phyloP scores from a whole-genome alignment of 2,888 invertebrate genomes.

The Podabrus alpinus region DNA sequence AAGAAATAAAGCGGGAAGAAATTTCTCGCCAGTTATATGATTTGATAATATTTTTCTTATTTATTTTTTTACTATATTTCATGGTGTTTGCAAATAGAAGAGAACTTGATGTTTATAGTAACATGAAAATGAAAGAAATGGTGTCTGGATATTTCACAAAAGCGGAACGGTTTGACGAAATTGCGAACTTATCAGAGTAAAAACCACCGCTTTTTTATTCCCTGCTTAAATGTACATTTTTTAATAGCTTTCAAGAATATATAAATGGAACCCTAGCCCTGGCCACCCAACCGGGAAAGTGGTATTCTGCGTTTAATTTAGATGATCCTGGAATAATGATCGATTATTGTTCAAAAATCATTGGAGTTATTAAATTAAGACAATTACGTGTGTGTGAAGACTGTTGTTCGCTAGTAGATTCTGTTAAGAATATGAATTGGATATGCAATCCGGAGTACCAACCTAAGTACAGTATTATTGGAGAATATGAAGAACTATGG shows the following conservation, averaged over 20 bases:
- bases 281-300: conserved; percentile 20
- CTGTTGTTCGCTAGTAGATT: conserved; percentile 1
- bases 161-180: conserved; percentile 1
- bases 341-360: conserved; percentile 34
- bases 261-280: conserved; percentile 25
- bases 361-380: conserved; percentile 36
- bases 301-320: conserved; percentile 32
- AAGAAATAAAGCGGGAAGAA: conserved; percentile 1
- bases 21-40: conserved; percentile 25
- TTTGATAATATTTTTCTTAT: conserved; percentile 27
- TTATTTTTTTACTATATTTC: conserved; percentile 26
- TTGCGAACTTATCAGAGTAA: neutral
- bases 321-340: conserved; percentile 32
- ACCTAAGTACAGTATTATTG: neutral
- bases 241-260: conserved; percentile 26
- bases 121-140: conserved; percentile 14
- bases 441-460: conserved; percentile 31
- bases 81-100: conserved; percentile 24
- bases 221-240: neutral
- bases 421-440: conserved; percentile 1
- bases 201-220: neutral
- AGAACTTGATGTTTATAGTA: conserved; percentile 3
- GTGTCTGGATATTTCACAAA: neutral
- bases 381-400: conserved; percentile 29
- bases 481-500: conserved; percentile 18